phyloP scores from a whole-genome alignment of 2,888 invertebrate species.

The Dioctria linearis region DNA sequence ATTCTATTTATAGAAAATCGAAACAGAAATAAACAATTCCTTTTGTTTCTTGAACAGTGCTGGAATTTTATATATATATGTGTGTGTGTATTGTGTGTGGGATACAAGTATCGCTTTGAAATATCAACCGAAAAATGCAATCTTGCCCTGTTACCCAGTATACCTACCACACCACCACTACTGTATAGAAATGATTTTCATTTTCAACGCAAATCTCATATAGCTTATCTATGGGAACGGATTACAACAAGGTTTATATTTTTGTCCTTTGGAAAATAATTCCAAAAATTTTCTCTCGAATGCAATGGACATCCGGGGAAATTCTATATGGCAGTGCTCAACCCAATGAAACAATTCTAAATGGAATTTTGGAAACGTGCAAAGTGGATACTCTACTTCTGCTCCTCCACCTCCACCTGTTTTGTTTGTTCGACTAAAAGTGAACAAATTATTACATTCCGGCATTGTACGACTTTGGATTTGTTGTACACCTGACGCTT shows the following conservation, averaged over 20 bases:
- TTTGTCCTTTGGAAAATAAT: neutral
- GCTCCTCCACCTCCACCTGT: neutral
- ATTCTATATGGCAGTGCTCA: neutral
- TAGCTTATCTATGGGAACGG: neutral
- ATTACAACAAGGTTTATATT: slow-evolving; percentile 8
- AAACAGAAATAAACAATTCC: slow-evolving; percentile 10
- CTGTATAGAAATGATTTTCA: neutral
- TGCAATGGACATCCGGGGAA: neutral
- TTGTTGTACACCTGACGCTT: neutral
- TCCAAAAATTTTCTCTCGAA: neutral
- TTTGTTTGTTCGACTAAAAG: neutral
- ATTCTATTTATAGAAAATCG: neutral
- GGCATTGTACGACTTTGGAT: neutral
- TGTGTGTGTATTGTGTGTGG: too few species aligned
- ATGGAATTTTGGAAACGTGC: neutral
- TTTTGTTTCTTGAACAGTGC: slow-evolving; percentile 7
- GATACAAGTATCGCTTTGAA: slow-evolving; percentile 7
- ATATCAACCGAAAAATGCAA: slow-evolving; percentile 18
- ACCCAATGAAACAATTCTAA: neutral
- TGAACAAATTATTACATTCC: slow-evolving; percentile 21
- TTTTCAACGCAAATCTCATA: neutral
- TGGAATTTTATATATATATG: neutral
- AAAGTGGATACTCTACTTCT: neutral
- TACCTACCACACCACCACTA: neutral
- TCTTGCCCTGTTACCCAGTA: neutral